Percentiles rank a stretch among this genome's conserved stretches.
phyloP scores from a whole-genome alignment of 2,888 invertebrate genomes.

The Amaurobius ferox region DNA sequence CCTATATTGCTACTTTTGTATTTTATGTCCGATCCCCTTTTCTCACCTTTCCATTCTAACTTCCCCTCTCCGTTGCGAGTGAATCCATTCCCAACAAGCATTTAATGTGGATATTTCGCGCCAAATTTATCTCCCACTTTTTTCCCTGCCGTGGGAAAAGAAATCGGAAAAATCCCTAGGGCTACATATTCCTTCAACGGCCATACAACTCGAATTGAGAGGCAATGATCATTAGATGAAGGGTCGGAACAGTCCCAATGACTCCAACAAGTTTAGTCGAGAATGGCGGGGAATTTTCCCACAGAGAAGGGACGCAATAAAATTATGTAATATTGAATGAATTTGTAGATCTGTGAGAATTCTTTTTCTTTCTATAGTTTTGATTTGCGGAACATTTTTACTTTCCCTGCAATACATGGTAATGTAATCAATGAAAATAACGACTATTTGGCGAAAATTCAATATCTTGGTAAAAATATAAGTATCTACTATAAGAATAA shows the following conservation, averaged over 20 bases:
- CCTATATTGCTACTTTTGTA: too few relatives aligned
- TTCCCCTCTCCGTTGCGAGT: not conserved
- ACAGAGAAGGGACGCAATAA: not conserved
- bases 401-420: too few relatives aligned
- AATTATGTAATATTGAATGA: not conserved
- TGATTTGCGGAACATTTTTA: too few relatives aligned
- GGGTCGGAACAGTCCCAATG: not conserved
- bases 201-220: slow-evolving; percentile 38
- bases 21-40: not conserved
- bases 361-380: too few relatives aligned
- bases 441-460: too few relatives aligned
- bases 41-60: not conserved
- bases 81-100: slow-evolving; percentile 29
- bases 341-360: too few relatives aligned
- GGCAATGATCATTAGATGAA: slow-evolving; percentile 46
- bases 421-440: too few relatives aligned
- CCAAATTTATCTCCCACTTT: slow-evolving; percentile 24
- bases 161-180: not conserved
- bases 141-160: not conserved
- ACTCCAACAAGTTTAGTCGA: not conserved
- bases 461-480: too few relatives aligned
- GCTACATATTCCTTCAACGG: not conserved
- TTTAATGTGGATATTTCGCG: slow-evolving; percentile 63
- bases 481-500: too few relatives aligned
- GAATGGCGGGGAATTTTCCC: not conserved